Evolutionary conservation across 2,888 invertebrate genomes (phyloP), one percentile per base, ranked within the genome.

Genomic region (Scaptomyza polygonia): DNA sequence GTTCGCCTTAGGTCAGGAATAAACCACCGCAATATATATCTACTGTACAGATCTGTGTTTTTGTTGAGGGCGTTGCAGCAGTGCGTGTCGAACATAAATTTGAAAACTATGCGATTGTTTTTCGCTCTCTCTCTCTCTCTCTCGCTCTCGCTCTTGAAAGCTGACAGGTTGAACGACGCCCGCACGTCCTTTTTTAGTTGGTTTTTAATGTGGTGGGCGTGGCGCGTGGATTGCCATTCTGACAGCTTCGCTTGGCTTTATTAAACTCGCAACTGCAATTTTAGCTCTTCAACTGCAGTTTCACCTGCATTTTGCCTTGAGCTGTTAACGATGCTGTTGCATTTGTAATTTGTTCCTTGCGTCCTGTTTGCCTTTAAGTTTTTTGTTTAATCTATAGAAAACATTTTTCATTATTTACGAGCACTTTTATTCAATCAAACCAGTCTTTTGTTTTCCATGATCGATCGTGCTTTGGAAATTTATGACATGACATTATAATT

Each of bases 401-500:
- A 16, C 16, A 65, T 66, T 61, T 45, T 74, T 54, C 57, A 65
- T 71, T 54, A 87, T 81, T 81, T 84, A 87, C 67, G 79, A 65
- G 63, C 70, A 45, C 67, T 87, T 78, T 81, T 87, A 87, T 85
- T 84, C 83, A 88, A 86, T 88, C 25, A 75, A 82, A 73, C 80
- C 63, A 68, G 77, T 75, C 70, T 54, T 42, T 32, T 44, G 25
- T 25, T 49, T 42, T 2, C 4, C 36, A 67, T 86, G 84, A 85
- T 88, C 83, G 86, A 85, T 88, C 73, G 86, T 49, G 49, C 59
- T 62, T 73, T 67, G 72, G 21, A 74, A 78, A 86, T 86, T 85
- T 88, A 88, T 72, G 86, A 83, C 88, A 88, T 79, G 86, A 83
- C 86, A 71, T 71, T 86, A 83, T 85, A 85, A 85, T 85, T 85